Base-by-base conservation (phyloP, 2,888 invertebrate genomes). In the Stenchaetothrips biformis region DNA sequence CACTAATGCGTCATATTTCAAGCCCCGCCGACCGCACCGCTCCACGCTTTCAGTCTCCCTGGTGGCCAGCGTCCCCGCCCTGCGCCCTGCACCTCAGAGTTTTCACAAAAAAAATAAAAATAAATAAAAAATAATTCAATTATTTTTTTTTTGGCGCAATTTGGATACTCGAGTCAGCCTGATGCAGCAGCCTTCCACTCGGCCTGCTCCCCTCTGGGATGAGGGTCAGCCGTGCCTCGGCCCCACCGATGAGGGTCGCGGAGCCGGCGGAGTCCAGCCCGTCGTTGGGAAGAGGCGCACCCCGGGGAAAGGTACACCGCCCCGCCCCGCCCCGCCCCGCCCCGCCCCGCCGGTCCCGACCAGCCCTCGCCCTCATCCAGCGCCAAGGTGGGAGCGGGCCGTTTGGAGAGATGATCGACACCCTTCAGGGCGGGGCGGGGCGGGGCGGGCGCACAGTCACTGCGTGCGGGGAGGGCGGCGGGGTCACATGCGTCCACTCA, bases 361-460 rank as follows among this genome's bases (percentile, higher is more conserved):
- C 21, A 67, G 21, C n/a, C n/a, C 21, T 7, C 7, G 67, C 67
- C n/a, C 16, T 16, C 16, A 53, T 16, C 59, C 18, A n/a, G 59
- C 59, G 37, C 59, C 18, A 18, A 59, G 59, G 16, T 37, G 37
- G 37, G 37, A 37, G 59, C 18, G 13, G 18, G 59, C 18, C 59
- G 59, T 59, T 59, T 59, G 59, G 59, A 21, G 67, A 21, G 21
- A 67, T 67, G 67, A 67, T 67, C 67, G 67, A 67, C 21, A 21
- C 67, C 62, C 16, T n/a, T 13, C 62, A n/a, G 18, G 16, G 62
- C 62, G 18, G 18, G 62, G n/a, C n/a, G 62, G 18, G 7, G 16
- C n/a, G 18, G 7, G 62, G 62, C 62, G 62, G 62, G 62, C 13
- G 18, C 18, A n/a, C 16, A 7, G n/a, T 6, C 62, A 16, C 62